Conservation (phyloP, 2,113 vertebrate genomes). For the Hiodon alosoides region DNA sequence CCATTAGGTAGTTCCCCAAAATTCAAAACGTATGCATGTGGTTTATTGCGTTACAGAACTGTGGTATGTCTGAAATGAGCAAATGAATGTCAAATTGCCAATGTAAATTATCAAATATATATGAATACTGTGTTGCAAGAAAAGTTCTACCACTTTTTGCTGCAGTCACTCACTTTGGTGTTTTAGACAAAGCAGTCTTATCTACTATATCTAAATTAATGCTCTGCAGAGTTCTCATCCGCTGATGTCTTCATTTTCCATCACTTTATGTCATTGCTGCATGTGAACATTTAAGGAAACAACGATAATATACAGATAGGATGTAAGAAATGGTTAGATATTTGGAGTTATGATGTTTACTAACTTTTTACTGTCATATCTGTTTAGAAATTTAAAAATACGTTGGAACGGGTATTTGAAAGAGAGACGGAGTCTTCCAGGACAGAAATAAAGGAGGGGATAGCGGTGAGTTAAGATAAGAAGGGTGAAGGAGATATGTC, state of each 20-base stretch:
- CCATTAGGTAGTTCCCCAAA: constrained; percentile 54
- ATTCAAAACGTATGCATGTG: constrained; percentile 60
- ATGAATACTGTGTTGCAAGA: not conserved
- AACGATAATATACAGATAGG: no score
- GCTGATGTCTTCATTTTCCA: no score
- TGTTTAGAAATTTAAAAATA: no score
- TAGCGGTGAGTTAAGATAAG: no score
- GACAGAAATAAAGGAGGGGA: no score
- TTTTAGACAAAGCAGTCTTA: not conserved
- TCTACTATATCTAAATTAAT: not conserved
- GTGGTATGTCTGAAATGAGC: constrained; percentile 34
- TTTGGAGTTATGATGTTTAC: no score
- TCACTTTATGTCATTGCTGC: not conserved
- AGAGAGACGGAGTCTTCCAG: no score
- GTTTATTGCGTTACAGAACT: constrained; percentile 50
- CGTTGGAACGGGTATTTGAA: no score
- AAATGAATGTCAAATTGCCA: not conserved
- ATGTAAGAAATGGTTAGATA: no score
- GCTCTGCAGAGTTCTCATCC: not conserved
- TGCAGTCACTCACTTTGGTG: not conserved
- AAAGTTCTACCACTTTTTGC: not conserved
- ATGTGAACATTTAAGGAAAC: not conserved
- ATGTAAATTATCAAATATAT: not conserved
- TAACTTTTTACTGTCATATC: no score
- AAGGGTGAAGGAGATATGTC: not conserved